Evolutionary conservation across 2,797 vertebrate genomes (phyloP).

Genomic region (Podarcis lilfordi): DNA sequence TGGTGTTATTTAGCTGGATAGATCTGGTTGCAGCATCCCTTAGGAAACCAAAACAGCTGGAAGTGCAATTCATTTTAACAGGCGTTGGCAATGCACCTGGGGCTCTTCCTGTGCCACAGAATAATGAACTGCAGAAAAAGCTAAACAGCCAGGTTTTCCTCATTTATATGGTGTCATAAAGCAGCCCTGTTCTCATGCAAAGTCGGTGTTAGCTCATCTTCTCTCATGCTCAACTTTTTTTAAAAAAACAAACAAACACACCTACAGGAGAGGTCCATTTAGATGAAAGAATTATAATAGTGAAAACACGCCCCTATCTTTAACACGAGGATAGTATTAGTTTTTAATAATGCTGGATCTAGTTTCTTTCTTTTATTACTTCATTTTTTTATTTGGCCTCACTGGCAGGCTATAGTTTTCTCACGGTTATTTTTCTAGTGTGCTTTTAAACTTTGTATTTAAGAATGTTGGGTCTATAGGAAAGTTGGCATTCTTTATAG

Average conservation of each 20-base stretch:
- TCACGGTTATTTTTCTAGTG: not conserved
- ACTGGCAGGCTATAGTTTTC: not conserved
- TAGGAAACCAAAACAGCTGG: conserved; percentile 28
- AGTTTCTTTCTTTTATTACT: not conserved
- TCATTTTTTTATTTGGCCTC: not conserved
- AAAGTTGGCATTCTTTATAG: not conserved
- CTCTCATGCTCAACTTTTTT: too few relatives aligned
- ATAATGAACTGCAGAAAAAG: conserved; percentile 50
- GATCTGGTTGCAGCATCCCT: conserved; percentile 2
- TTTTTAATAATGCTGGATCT: not conserved
- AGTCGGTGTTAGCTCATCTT: not conserved
- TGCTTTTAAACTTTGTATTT: not conserved
- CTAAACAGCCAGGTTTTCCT: conserved; percentile 47
- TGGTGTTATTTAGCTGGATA: conserved; percentile 20
- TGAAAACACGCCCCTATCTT: not conserved
- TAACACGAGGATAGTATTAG: not conserved
- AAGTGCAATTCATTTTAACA: conserved; percentile 33
- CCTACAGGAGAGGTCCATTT: conserved; percentile 25
- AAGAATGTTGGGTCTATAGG: not conserved
- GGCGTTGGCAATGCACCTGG: conserved; percentile 27
- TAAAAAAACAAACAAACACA: not conserved
- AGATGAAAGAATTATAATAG: conserved; percentile 35
- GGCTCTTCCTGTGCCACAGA: not conserved
- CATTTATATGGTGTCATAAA: conserved; percentile 41
- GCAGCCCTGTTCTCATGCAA: conserved; percentile 26